A percentile compares a stretch with the other conserved stretches of the same genome.
phyloP scores from a whole-genome alignment of 1,140 invertebrate species.

The Neodiprion virginianus region DNA sequence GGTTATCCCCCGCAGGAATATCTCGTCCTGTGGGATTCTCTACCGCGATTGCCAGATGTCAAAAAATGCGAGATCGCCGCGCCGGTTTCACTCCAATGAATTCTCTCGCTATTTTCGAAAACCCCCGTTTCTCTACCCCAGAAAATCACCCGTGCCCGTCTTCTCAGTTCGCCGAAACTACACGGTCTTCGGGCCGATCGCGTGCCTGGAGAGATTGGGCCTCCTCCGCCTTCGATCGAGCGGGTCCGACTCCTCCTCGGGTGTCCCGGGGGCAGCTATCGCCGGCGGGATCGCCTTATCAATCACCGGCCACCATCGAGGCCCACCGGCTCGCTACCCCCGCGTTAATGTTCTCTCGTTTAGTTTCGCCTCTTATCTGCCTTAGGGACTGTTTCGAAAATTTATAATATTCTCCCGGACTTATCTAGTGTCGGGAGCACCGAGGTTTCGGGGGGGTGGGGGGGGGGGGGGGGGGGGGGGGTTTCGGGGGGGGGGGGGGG shows the following conservation, averaged over 20 bases:
- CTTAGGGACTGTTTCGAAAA: constrained; percentile 30
- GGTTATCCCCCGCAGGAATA: background rate
- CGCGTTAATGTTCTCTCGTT: constrained; percentile 43
- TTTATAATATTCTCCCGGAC: constrained; percentile 37
- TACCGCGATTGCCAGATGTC: no score
- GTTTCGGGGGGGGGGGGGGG: background rate
- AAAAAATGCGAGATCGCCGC: no score
- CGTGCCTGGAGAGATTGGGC: constrained; percentile 41
- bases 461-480: no score
- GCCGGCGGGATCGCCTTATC: constrained; percentile 42
- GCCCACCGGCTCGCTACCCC: constrained; percentile 27
- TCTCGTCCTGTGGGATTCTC: no score
- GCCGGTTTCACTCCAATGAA: no score
- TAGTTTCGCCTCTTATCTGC: constrained; percentile 39
- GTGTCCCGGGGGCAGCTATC: constrained; percentile 32
- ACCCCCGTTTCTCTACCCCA: background rate
- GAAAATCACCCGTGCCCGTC: background rate
- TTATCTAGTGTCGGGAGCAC: background rate
- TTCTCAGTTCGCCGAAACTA: background rate
- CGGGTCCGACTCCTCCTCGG: background rate
- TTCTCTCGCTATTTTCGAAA: background rate
- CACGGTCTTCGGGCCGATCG: constrained; percentile 34
- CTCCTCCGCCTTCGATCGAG: background rate
- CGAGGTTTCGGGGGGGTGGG: background rate
- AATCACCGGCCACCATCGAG: constrained; percentile 32